Percentiles rank a stretch among this genome's conserved stretches.
Evolutionary conservation across 1,140 invertebrate genomes (phyloP).

Genomic region (Meloidogyne chitwoodi): DNA sequence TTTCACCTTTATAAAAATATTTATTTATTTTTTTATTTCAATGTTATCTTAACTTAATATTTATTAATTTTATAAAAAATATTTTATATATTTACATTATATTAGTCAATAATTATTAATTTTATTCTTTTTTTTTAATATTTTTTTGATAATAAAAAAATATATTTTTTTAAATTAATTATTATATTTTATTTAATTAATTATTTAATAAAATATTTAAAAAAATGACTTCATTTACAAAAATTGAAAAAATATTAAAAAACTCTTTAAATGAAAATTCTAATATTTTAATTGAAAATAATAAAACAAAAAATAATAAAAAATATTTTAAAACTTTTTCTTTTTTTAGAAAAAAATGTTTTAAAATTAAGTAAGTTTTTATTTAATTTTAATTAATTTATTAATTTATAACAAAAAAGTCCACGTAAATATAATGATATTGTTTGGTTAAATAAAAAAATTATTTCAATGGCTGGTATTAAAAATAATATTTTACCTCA

Average conservation of each 20-base stretch:
- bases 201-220: background rate
- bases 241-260: background rate
- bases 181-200: too few species aligned
- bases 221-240: background rate
- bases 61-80: too few species aligned
- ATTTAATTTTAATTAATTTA: background rate
- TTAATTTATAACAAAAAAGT: slow-evolving; percentile 35
- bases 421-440: slow-evolving; percentile 52
- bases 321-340: background rate
- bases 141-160: too few species aligned
- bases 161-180: too few species aligned
- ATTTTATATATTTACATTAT: too few species aligned
- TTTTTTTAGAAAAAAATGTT: background rate
- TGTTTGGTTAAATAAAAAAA: slow-evolving; percentile 33
- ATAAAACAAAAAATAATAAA: background rate
- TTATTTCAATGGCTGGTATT: slow-evolving; percentile 33
- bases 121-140: too few species aligned
- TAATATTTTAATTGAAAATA: background rate
- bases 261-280: background rate
- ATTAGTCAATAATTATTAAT: too few species aligned
- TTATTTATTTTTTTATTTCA: too few species aligned
- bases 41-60: too few species aligned
- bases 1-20: too few species aligned
- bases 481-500: slow-evolving; percentile 19
- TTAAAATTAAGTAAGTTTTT: background rate